phyloP scores from a whole-genome alignment of 1,140 invertebrate genomes.

The Plectus sambesii region DNA sequence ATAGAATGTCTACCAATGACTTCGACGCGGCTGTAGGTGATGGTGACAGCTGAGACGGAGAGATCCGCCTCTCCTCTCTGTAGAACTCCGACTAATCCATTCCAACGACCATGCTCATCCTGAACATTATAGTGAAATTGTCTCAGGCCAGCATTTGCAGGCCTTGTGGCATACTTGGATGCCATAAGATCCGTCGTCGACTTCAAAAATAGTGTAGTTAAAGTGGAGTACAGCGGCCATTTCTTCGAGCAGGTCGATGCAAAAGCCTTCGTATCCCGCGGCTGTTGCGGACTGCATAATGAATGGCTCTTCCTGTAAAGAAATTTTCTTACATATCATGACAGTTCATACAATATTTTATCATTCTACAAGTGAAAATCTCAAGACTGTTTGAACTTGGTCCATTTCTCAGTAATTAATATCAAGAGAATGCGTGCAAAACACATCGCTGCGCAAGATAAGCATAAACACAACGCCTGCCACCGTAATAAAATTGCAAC shows the following conservation, averaged over 20 bases:
- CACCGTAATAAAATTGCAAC: too few relatives aligned
- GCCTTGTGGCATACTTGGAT: conserved; percentile 51
- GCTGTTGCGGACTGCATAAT: conserved; percentile 59
- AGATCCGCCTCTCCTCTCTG: conserved; percentile 66
- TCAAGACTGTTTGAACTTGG: too few relatives aligned
- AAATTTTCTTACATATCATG: conserved; percentile 32
- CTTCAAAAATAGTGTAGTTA: conserved; percentile 60
- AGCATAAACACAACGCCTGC: too few relatives aligned
- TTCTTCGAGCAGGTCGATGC: conserved; percentile 46
- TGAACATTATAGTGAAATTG: conserved; percentile 11
- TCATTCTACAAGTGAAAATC: too few relatives aligned
- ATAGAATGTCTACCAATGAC: conserved; percentile 53
- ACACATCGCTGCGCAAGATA: too few relatives aligned
- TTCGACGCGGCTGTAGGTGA: conserved; percentile 75
- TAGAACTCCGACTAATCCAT: conserved; percentile 64
- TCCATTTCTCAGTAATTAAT: too few relatives aligned
- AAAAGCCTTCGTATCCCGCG: conserved; percentile 46
- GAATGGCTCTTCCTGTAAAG: conserved; percentile 69
- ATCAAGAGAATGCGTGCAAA: too few relatives aligned
- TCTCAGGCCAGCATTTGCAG: too few relatives aligned
- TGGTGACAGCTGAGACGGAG: conserved; percentile 81
- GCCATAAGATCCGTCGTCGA: conserved; percentile 65
- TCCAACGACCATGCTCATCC: conserved; percentile 58
- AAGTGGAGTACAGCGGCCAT: conserved; percentile 62
- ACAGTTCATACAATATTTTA: too few relatives aligned